phyloP scores from a whole-genome alignment of 2,113 vertebrate genomes.

The Mastomys natalensis region DNA sequence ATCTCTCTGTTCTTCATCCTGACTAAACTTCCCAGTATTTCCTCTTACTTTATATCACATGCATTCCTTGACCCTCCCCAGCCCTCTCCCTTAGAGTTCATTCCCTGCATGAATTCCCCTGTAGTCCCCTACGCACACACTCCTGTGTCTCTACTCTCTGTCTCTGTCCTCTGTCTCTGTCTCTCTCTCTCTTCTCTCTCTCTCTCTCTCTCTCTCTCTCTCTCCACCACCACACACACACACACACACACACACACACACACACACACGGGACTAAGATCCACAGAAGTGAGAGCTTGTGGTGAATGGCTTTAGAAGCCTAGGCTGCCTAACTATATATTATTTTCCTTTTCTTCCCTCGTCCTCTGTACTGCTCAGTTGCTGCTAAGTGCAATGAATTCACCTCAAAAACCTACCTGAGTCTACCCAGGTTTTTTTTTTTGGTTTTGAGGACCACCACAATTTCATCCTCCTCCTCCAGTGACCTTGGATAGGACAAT shows the following conservation, averaged over 20 bases:
- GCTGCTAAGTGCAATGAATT: not conserved
- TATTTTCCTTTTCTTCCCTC: not conserved
- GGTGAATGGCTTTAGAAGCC: not conserved
- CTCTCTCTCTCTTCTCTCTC: too few species aligned
- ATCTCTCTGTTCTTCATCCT: not conserved
- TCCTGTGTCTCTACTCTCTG: too few species aligned
- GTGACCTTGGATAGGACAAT: not conserved
- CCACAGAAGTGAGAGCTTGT: not conserved
- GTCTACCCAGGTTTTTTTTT: not conserved
- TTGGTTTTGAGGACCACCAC: not conserved
- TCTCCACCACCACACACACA: not conserved
- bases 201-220: too few species aligned
- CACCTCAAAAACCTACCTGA: not conserved
- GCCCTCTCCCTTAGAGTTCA: not conserved
- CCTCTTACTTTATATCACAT: not conserved
- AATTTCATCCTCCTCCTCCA: not conserved
- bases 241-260: not conserved
- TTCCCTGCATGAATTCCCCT: not conserved
- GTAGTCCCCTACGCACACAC: not conserved
- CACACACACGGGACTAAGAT: not conserved
- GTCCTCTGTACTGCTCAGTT: not conserved
- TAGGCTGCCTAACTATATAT: not conserved
- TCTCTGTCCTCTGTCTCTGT: too few species aligned
- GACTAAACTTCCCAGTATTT: not conserved
- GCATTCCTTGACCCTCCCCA: not conserved